Conservation (phyloP, 2,113 vertebrate species). For the Myotis davidii region DNA sequence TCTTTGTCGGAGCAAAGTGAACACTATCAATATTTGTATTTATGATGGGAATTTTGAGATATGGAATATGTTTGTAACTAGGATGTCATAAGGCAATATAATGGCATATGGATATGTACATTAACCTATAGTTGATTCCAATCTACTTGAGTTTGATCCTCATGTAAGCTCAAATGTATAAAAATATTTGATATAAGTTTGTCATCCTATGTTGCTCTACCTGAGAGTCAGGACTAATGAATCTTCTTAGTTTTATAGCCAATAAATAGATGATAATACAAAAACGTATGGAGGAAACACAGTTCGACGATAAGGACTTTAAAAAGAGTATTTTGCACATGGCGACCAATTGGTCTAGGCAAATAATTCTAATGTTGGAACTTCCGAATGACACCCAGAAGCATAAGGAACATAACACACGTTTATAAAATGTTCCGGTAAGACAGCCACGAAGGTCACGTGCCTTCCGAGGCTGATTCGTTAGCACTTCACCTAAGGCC, state of each 20-base stretch:
- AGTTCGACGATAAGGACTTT: neutral
- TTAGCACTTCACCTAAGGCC: constrained; percentile 66
- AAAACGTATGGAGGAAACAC: neutral
- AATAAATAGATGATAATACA: neutral
- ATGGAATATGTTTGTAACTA: neutral
- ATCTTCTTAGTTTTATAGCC: neutral
- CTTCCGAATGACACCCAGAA: neutral
- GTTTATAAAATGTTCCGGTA: constrained; percentile 49
- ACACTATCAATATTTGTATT: neutral
- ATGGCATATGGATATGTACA: neutral
- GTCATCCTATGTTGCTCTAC: neutral
- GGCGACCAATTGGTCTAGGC: neutral
- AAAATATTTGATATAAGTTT: neutral
- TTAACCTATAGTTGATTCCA: neutral
- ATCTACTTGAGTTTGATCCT: neutral
- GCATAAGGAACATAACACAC: neutral
- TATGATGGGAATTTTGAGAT: neutral
- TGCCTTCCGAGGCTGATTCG: constrained; percentile 63
- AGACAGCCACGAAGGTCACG: constrained; percentile 22
- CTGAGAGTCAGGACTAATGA: neutral
- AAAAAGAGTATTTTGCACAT: neutral
- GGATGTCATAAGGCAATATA: neutral
- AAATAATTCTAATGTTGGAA: neutral
- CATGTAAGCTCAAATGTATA: neutral
- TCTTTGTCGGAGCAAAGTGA: neutral